Evolutionary conservation across 2,797 vertebrate species (phyloP).

Genomic region (Sebastolobus alascanus): DNA sequence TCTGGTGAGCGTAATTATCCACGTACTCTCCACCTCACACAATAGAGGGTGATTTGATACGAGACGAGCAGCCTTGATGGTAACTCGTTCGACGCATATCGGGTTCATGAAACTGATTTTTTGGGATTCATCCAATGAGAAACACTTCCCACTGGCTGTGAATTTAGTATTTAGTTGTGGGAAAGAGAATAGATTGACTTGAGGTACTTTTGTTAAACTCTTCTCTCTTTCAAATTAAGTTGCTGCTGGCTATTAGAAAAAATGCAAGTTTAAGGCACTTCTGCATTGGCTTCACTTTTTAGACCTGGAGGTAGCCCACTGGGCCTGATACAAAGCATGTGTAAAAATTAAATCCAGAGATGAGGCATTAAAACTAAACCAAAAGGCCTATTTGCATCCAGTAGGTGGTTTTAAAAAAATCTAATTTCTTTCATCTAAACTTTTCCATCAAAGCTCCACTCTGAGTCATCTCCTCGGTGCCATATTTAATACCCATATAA

Average conservation of each 20-base stretch:
- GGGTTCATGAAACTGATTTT: conserved; percentile 27
- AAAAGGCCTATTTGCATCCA: neutral
- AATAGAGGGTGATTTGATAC: conserved; percentile 83
- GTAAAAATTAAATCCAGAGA: neutral
- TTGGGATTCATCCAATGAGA: conserved; percentile 7
- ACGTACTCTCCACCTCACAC: conserved; percentile 63
- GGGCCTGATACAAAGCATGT: neutral
- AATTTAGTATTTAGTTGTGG: neutral
- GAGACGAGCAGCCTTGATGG: conserved; percentile 37
- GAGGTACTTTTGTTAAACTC: neutral
- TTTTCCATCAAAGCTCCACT: conserved; percentile 81
- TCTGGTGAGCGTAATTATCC: conserved; percentile 72
- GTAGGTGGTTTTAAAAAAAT: conserved; percentile 11
- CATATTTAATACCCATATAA: conserved; percentile 86
- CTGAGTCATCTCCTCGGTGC: conserved; percentile 59
- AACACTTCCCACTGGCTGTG: neutral
- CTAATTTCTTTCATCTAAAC: conserved; percentile 74
- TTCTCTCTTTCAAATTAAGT: neutral
- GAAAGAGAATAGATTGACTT: neutral
- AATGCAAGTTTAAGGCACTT: too few species aligned
- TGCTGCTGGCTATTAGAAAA: neutral
- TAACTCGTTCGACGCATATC: conserved; percentile 23
- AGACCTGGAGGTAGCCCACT: too few species aligned
- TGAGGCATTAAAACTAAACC: neutral
- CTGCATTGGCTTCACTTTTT: too few species aligned